These are phyloP conservation scores for Centropyge bicolor DNA, from an alignment of 2,797 vertebrate genomes.

Conservation along the genomic window DNA sequence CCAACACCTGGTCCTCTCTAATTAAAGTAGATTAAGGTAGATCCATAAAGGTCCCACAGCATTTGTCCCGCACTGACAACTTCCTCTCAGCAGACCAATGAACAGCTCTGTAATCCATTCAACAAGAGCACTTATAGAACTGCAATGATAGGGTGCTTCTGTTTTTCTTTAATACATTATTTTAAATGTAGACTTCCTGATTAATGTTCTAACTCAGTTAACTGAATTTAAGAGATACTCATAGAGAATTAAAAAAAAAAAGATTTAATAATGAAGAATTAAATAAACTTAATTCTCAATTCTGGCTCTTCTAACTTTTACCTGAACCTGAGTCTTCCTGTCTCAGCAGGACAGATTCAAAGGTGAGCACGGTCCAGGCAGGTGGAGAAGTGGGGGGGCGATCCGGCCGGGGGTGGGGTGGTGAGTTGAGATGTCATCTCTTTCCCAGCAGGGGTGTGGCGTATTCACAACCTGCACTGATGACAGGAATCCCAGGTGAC, in stretches of 20 bases:
- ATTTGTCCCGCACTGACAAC: background rate
- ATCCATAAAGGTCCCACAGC: background rate
- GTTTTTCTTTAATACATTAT: background rate
- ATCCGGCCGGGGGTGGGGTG: background rate
- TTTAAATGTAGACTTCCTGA: background rate
- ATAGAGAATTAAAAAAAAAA: background rate
- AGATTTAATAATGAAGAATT: too few species aligned
- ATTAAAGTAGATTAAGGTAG: constrained; percentile 13
- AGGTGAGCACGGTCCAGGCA: background rate
- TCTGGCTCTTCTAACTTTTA: background rate
- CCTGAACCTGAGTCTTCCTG: background rate
- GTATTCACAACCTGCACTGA: constrained; percentile 48
- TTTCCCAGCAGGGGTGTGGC: constrained; percentile 53
- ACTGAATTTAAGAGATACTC: background rate
- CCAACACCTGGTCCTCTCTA: constrained; percentile 7
- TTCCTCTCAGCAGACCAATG: background rate
- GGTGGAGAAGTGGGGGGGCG: background rate
- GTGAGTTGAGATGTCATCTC: constrained; percentile 9
- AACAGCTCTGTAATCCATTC: background rate
- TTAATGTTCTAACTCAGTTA: background rate
- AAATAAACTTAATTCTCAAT: too few species aligned
- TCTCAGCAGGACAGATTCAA: background rate
- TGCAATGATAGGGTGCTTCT: background rate
- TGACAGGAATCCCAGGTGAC: constrained; percentile 55
- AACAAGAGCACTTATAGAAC: background rate